phyloP scores from a whole-genome alignment of 1,140 invertebrate genomes.

The Bursaphelenchus mucronatus region DNA sequence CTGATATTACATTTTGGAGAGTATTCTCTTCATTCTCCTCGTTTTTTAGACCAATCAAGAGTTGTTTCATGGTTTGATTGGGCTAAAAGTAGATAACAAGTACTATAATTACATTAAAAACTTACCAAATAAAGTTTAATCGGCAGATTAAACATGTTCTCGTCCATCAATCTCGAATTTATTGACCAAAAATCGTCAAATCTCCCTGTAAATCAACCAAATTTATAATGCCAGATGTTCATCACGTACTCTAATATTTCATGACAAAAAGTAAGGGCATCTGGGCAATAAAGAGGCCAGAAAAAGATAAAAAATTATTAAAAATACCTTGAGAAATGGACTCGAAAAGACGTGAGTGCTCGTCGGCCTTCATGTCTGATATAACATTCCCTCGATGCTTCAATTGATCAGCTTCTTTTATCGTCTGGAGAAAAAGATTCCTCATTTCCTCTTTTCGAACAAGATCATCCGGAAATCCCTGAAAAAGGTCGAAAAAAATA shows the following conservation, averaged over 20 bases:
- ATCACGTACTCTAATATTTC: too few species aligned
- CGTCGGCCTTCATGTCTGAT: slow-evolving; percentile 91
- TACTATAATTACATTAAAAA: slow-evolving; percentile 64
- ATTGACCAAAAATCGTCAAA: slow-evolving; percentile 99
- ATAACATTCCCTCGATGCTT: slow-evolving; percentile 88
- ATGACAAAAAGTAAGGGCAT: background rate
- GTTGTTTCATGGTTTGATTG: too few species aligned
- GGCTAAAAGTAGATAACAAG: too few species aligned
- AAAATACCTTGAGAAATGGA: slow-evolving; percentile 80
- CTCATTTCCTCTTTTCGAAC: slow-evolving; percentile 78
- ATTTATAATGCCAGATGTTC: background rate
- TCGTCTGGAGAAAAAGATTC: slow-evolving; percentile 83
- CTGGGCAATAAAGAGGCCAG: slow-evolving; percentile 3
- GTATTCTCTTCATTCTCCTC: too few species aligned
- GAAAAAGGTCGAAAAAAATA: slow-evolving; percentile 12
- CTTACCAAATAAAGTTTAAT: slow-evolving; percentile 23
- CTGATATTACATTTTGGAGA: too few species aligned
- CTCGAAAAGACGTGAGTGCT: slow-evolving; percentile 91
- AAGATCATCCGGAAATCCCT: slow-evolving; percentile 66
- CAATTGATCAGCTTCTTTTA: slow-evolving; percentile 94
- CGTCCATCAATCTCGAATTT: slow-evolving; percentile 88
- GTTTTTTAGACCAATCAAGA: too few species aligned
- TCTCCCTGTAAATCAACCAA: slow-evolving; percentile 71
- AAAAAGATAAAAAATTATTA: slow-evolving; percentile 3
- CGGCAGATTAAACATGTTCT: slow-evolving; percentile 71